phyloP scores from a whole-genome alignment of 2,888 invertebrate species.

The Diaprepes abbreviatus region DNA sequence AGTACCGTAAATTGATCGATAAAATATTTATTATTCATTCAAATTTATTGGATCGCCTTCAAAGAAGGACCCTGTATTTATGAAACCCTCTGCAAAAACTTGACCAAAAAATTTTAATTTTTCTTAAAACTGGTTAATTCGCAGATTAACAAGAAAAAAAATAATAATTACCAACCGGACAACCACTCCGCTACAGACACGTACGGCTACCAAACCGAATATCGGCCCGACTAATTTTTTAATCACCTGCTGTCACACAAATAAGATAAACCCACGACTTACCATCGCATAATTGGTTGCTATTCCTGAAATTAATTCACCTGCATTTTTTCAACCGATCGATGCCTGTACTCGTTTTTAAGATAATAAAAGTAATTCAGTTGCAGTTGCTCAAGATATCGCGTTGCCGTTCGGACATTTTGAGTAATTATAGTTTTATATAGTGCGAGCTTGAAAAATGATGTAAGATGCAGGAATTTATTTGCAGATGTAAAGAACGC shows the following conservation, averaged over 20 bases:
- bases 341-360: neutral
- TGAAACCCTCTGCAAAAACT: too few species aligned
- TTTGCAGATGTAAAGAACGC: too few species aligned
- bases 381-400: conserved; percentile 1
- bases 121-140: too few species aligned
- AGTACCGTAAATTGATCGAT: too few species aligned
- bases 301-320: conserved; percentile 4
- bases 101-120: too few species aligned
- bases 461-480: neutral
- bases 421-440: neutral
- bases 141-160: too few species aligned
- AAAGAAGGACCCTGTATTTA: too few species aligned
- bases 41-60: too few species aligned
- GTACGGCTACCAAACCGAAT: conserved; percentile 7
- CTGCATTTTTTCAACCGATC: conserved; percentile 17
- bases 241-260: conserved; percentile 39
- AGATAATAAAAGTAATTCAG: conserved; percentile 18
- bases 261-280: conserved; percentile 28
- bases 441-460: neutral
- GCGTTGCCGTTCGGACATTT: neutral
- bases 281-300: conserved; percentile 20
- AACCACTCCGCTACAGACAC: neutral
- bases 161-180: too few species aligned
- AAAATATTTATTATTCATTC: too few species aligned
- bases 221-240: conserved; percentile 11